Percentiles rank a stretch among this genome's conserved stretches.
Evolutionary conservation across 2,888 invertebrate species (phyloP).

Genomic region (Scaptomyza parva): DNA sequence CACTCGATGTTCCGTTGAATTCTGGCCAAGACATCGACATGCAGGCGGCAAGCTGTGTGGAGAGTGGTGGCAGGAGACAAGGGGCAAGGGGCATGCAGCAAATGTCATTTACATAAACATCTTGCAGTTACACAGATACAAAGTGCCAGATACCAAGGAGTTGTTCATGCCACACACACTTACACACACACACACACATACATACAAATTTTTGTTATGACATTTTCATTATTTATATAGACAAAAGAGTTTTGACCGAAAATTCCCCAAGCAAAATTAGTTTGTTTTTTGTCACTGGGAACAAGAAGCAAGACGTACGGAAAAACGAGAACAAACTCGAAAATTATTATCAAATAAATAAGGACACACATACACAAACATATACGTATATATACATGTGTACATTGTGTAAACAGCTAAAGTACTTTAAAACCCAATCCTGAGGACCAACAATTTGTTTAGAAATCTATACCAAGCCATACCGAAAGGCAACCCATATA

Average conservation of each 20-base stretch:
- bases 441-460: slow-evolving; percentile 39
- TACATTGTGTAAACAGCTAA: slow-evolving; percentile 8
- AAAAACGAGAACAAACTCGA: slow-evolving; percentile 29
- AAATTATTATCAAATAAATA: slow-evolving; percentile 80
- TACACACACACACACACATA: slow-evolving; percentile 27
- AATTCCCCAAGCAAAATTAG: slow-evolving; percentile 51
- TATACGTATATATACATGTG: slow-evolving; percentile 16
- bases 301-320: no score
- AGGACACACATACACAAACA: slow-evolving; percentile 46
- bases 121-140: slow-evolving; percentile 40
- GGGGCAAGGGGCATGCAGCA: slow-evolving; percentile 58
- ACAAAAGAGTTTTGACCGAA: slow-evolving; percentile 62
- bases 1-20: slow-evolving; percentile 62
- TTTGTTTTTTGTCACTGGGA: slow-evolving; percentile 66
- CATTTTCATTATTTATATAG: slow-evolving; percentile 80
- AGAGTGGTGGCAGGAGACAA: slow-evolving; percentile 32
- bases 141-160: slow-evolving; percentile 16
- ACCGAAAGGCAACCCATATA: slow-evolving; percentile 39
- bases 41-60: not conserved
- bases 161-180: slow-evolving; percentile 34
- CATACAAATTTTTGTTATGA: slow-evolving; percentile 76
- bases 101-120: slow-evolving; percentile 75
- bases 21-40: slow-evolving; percentile 18
- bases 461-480: slow-evolving; percentile 52
- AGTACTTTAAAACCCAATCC: slow-evolving; percentile 4